Percentiles rank a stretch among this genome's conserved stretches.
These are phyloP conservation scores for Dendrocincla tyrannina DNA, from an alignment of 2,797 vertebrate species.

Conservation along the genomic window DNA sequence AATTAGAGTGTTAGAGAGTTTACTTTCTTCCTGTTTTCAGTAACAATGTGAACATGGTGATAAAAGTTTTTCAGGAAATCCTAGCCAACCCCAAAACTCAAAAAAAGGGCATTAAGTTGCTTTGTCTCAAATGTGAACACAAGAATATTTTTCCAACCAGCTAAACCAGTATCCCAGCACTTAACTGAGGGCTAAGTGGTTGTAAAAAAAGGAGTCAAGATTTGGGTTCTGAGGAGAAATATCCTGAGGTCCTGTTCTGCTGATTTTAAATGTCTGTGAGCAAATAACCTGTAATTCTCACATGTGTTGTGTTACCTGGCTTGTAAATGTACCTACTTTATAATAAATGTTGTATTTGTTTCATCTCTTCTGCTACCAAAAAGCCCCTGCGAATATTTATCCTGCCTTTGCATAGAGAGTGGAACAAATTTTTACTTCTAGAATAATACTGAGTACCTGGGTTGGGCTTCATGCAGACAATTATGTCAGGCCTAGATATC, in stretches of 20 bases:
- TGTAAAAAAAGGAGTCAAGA: background rate
- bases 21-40: background rate
- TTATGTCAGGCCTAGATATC: background rate
- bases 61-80: background rate
- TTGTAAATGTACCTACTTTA: background rate
- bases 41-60: background rate
- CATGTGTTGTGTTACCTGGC: background rate
- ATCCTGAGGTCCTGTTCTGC: background rate
- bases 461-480: background rate
- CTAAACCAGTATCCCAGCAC: background rate
- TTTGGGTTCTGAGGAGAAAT: background rate
- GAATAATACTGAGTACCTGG: background rate
- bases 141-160: background rate
- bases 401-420: background rate
- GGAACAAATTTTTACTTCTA: background rate
- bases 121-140: background rate
- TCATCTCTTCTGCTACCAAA: background rate
- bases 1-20: background rate
- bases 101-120: background rate
- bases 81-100: background rate
- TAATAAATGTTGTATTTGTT: background rate
- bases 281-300: background rate
- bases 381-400: background rate
- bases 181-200: rapidly evolving
- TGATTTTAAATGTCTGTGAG: background rate